These are phyloP conservation scores for Xenus cinereus DNA, from an alignment of 2,113 vertebrate species.

Conservation along the genomic window DNA sequence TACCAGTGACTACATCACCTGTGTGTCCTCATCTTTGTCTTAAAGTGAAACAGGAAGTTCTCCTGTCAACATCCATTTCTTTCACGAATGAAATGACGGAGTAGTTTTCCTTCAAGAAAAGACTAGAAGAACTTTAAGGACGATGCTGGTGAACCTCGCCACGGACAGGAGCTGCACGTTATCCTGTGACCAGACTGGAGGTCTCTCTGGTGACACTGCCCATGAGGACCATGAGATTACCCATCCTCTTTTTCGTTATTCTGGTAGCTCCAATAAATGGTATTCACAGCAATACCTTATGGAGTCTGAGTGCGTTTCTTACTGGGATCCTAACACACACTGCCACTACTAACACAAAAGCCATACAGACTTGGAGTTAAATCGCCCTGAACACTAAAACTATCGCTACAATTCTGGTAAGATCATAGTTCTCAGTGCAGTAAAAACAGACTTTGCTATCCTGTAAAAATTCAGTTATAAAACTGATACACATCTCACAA, in stretches of 20 bases:
- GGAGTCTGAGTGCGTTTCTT: not conserved
- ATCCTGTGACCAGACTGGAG: not conserved
- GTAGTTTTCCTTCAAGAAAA: not conserved
- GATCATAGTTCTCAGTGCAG: not conserved
- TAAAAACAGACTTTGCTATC: not conserved
- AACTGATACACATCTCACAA: not conserved
- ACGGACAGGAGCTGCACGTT: not conserved
- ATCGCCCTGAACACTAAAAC: not conserved
- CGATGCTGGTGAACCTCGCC: not conserved
- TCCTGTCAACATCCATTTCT: not conserved
- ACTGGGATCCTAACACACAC: not conserved
- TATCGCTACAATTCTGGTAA: not conserved
- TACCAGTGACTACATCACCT: accelerated
- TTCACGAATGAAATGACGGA: not conserved
- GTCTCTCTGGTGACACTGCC: not conserved
- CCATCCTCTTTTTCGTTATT: not conserved
- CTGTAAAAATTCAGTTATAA: not conserved
- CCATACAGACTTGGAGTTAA: not conserved
- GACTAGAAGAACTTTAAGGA: not conserved
- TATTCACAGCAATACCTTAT: not conserved
- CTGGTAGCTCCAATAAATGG: not conserved
- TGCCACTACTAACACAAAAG: not conserved
- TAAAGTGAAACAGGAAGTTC: not conserved
- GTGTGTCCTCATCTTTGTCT: not conserved
- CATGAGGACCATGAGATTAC: not conserved